These are phyloP conservation scores for Boulengeromyrus knoepffleri DNA, from an alignment of 2,113 vertebrate species.

Conservation along the genomic window DNA sequence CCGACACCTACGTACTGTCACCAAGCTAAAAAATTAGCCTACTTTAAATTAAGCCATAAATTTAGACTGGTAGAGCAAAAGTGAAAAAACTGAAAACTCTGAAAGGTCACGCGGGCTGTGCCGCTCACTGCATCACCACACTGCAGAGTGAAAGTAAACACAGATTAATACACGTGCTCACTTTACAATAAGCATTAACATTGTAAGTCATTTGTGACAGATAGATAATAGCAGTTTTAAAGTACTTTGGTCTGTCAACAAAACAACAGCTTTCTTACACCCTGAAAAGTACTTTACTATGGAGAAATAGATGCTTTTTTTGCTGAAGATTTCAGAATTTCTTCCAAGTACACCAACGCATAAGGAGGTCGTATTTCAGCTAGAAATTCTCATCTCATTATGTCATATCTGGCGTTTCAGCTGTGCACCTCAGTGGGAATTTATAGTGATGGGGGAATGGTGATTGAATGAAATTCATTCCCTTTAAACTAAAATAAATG, in stretches of 20 bases:
- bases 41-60: slow-evolving; percentile 1
- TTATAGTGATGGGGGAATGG: neutral
- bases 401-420: neutral
- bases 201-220: neutral
- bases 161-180: neutral
- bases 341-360: neutral
- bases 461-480: neutral
- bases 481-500: neutral
- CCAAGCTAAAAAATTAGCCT: neutral
- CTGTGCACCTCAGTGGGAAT: neutral
- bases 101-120: neutral
- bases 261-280: neutral
- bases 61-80: neutral
- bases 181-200: neutral
- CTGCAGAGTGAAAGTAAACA: neutral
- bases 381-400: neutral
- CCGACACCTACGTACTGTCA: neutral
- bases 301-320: neutral
- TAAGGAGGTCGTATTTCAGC: neutral
- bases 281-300: neutral
- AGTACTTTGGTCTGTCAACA: neutral
- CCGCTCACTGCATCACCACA: neutral
- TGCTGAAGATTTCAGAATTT: neutral
- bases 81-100: neutral
- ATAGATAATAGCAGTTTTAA: neutral